phyloP scores from a whole-genome alignment of 2,888 invertebrate genomes.

The Lamellibrachia columna region DNA sequence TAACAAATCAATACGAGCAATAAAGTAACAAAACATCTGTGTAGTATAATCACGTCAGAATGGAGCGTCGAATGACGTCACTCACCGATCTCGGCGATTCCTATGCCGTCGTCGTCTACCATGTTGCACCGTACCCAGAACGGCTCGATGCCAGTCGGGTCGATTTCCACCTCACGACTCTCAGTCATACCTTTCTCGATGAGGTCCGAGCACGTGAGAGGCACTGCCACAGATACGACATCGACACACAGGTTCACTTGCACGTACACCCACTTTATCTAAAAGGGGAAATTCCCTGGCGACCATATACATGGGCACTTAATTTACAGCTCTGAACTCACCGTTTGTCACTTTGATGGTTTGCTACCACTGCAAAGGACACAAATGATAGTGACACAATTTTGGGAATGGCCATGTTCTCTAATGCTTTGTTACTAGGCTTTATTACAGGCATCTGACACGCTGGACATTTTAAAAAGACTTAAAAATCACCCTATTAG shows the following conservation, averaged over 20 bases:
- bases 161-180: conserved; percentile 25
- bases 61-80: conserved; percentile 3
- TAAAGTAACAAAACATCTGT: too few relatives aligned
- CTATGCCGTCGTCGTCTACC: background rate
- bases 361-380: too few relatives aligned
- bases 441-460: too few relatives aligned
- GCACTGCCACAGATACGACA: background rate
- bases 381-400: too few relatives aligned
- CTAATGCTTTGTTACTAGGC: too few relatives aligned
- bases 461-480: too few relatives aligned
- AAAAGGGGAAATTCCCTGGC: background rate
- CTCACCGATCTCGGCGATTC: conserved; percentile 23
- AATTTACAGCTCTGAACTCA: too few relatives aligned
- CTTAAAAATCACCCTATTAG: too few relatives aligned
- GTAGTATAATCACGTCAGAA: background rate
- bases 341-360: too few relatives aligned
- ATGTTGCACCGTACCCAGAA: conserved; percentile 28
- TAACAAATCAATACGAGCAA: too few relatives aligned
- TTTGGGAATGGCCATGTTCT: too few relatives aligned
- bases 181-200: conserved; percentile 16
- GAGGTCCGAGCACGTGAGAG: conserved; percentile 23
- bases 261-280: background rate
- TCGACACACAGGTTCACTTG: background rate
- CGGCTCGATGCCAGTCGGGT: conserved; percentile 21
- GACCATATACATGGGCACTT: too few relatives aligned